Evolutionary conservation across 2,888 invertebrate genomes (phyloP).

Genomic region (Philereme transversata): DNA sequence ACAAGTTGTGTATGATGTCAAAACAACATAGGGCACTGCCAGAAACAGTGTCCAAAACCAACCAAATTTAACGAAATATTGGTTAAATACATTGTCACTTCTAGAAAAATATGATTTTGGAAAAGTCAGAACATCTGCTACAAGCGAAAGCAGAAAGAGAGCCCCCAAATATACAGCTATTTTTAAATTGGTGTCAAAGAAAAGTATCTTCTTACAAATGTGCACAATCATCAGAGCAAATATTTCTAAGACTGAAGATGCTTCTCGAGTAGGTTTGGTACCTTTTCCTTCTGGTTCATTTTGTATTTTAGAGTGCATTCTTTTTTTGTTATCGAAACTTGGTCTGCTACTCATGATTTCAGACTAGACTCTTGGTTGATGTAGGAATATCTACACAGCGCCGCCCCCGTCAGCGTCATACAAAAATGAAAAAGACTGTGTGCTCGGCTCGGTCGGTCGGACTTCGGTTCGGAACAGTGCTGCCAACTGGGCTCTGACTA

Average conservation of each 20-base stretch:
- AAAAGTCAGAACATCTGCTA: conserved; percentile 92
- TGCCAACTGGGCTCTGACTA: no score
- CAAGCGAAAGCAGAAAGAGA: conserved; percentile 92
- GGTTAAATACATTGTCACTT: conserved; percentile 96
- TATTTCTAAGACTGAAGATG: conserved; percentile 92
- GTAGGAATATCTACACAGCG: no score
- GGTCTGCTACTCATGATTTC: conserved; percentile 69
- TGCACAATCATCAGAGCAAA: conserved; percentile 92
- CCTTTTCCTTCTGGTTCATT: conserved; percentile 84
- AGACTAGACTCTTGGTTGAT: neutral
- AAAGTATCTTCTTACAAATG: conserved; percentile 93
- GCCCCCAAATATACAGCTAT: conserved; percentile 93
- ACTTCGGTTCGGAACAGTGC: no score
- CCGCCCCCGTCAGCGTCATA: no score
- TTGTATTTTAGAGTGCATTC: conserved; percentile 76
- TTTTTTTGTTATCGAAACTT: conserved; percentile 61
- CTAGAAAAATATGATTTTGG: conserved; percentile 95
- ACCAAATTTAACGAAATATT: conserved; percentile 97
- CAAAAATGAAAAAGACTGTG: no score
- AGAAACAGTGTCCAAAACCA: conserved; percentile 98
- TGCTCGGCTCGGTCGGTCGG: no score
- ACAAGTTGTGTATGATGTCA: conserved; percentile 92
- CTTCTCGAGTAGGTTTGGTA: conserved; percentile 92
- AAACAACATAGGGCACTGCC: conserved; percentile 90
- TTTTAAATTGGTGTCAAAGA: conserved; percentile 93